Conservation (phyloP, 1,140 invertebrate species). For the Bathynomus jamesi region DNA sequence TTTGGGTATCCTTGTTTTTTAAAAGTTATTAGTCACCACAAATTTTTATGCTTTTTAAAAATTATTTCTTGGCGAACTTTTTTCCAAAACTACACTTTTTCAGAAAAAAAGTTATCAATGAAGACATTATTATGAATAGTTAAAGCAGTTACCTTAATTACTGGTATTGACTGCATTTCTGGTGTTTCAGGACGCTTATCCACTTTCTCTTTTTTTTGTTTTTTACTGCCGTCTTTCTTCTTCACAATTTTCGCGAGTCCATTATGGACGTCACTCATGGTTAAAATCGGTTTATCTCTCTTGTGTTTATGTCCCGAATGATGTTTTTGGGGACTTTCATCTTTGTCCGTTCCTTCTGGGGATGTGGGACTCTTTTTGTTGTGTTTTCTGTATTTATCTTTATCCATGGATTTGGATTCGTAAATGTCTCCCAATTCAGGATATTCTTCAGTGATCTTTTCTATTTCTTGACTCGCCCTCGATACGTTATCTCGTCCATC, state of each 20-base stretch:
- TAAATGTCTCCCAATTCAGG: neutral
- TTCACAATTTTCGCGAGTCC: neutral
- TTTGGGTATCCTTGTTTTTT: no score
- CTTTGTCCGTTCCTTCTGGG: neutral
- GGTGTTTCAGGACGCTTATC: constrained; percentile 15
- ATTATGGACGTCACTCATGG: neutral
- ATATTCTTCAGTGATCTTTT: neutral
- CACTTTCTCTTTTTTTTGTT: constrained; percentile 3
- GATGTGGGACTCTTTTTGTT: neutral
- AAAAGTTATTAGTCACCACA: no score
- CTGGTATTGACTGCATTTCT: constrained; percentile 31
- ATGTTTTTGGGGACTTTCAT: neutral
- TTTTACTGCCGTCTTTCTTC: neutral
- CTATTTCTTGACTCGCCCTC: neutral
- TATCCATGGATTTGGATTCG: neutral
- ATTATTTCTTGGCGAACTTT: no score
- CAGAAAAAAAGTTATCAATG: no score
- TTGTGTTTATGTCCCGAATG: neutral
- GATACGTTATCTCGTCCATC: neutral
- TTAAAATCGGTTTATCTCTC: neutral
- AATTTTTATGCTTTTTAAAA: no score
- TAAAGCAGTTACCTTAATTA: constrained; percentile 33
- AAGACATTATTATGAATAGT: no score
- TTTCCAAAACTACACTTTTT: no score
- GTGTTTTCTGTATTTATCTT: neutral